Evolutionary conservation across 2,797 vertebrate genomes (phyloP).

Genomic region (Prunella strophiata): DNA sequence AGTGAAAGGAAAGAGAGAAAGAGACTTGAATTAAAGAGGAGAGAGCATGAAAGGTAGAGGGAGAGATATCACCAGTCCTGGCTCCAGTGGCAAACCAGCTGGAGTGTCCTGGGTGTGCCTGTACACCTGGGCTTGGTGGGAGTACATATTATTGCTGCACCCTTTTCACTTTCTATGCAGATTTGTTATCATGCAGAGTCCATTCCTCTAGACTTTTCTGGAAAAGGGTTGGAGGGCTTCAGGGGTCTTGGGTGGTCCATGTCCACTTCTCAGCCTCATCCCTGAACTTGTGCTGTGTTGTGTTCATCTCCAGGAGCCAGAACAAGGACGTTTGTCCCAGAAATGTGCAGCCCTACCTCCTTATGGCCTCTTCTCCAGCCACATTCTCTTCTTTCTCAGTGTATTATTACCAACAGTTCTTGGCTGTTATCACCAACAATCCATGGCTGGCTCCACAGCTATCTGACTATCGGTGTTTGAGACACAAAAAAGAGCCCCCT

Average conservation of each 20-base stretch:
- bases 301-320: background rate
- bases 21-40: background rate
- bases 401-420: background rate
- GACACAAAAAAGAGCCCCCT: background rate
- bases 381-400: background rate
- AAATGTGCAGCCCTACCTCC: background rate
- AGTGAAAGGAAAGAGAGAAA: background rate
- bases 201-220: background rate
- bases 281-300: too few species aligned
- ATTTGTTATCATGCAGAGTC: background rate
- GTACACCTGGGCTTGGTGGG: background rate
- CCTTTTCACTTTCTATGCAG: background rate
- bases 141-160: background rate
- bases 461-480: rapidly evolving
- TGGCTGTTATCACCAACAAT: background rate
- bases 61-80: background rate
- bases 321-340: rapidly evolving
- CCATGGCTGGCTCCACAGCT: background rate
- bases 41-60: background rate
- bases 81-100: background rate
- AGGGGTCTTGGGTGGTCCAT: background rate
- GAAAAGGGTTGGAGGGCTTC: background rate
- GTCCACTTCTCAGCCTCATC: background rate
- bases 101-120: background rate
- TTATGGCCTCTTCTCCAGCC: background rate